These are phyloP conservation scores for Diplodus sargus DNA, from an alignment of 2,797 vertebrate genomes.

Conservation along the genomic window DNA sequence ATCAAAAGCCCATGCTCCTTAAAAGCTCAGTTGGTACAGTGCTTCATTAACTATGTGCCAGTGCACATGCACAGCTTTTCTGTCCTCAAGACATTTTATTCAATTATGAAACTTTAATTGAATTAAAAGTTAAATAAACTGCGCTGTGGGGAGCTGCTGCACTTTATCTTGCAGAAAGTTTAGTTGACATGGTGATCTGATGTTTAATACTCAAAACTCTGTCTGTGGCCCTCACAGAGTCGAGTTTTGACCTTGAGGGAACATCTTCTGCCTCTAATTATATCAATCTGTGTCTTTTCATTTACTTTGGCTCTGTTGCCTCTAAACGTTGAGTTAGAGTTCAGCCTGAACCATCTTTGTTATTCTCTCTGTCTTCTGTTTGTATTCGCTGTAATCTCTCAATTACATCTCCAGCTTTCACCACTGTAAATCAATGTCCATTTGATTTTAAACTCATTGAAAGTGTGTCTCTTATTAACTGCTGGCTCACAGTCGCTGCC, in stretches of 20 bases:
- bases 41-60: conserved; percentile 17
- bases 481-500: background rate
- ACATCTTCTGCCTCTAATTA: no score
- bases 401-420: background rate
- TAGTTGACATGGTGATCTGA: no score
- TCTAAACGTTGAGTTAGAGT: no score
- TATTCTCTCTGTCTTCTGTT: background rate
- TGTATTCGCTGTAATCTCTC: background rate
- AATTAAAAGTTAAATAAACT: conserved; percentile 25
- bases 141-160: background rate
- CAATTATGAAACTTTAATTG: conserved; percentile 22
- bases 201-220: background rate
- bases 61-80: background rate
- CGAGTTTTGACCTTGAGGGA: no score
- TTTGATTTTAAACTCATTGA: conserved; percentile 1
- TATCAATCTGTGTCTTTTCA: no score
- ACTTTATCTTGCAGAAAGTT: background rate
- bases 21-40: background rate
- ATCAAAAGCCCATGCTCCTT: conserved; percentile 7
- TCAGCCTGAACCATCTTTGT: background rate
- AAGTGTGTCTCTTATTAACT: conserved; percentile 12
- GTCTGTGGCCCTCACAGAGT: background rate
- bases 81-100: conserved; percentile 14
- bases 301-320: no score
- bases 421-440: conserved; percentile 11